These are phyloP conservation scores for Ptilonorhynchus violaceus DNA, from an alignment of 2,113 vertebrate genomes.

Conservation along the genomic window DNA sequence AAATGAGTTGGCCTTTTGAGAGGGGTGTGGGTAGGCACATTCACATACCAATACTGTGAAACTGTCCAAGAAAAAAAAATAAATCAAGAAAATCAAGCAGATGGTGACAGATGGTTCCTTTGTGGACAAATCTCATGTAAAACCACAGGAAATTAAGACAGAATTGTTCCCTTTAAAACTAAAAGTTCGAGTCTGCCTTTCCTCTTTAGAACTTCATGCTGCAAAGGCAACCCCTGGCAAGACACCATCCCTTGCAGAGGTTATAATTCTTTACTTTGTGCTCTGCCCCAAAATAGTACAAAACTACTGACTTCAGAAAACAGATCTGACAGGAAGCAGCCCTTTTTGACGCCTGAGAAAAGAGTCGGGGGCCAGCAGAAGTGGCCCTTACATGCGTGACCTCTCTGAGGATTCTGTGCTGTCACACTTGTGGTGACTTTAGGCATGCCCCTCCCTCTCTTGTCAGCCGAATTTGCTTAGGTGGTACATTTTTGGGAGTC, in stretches of 20 bases:
- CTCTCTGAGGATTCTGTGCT: neutral
- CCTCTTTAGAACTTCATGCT: neutral
- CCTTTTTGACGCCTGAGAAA: neutral
- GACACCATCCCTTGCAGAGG: neutral
- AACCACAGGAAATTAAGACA: constrained; percentile 34
- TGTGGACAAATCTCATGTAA: neutral
- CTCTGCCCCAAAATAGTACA: neutral
- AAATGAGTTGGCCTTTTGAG: neutral
- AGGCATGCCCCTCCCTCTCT: neutral
- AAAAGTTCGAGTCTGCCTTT: neutral
- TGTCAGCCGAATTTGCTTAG: neutral
- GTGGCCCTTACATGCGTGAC: neutral
- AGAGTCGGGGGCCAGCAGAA: neutral
- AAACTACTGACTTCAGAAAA: neutral
- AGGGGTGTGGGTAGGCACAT: neutral
- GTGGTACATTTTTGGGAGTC: neutral
- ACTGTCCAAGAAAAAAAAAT: neutral
- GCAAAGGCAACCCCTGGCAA: neutral
- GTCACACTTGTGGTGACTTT: neutral
- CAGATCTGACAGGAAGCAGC: neutral
- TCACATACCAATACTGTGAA: neutral
- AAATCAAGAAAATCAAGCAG: neutral
- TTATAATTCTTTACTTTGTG: neutral
- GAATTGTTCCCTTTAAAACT: constrained; percentile 5
- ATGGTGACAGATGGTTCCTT: constrained; percentile 1